Base-by-base conservation (phyloP, 2,797 vertebrate species). In the Sebastolobus alascanus region DNA sequence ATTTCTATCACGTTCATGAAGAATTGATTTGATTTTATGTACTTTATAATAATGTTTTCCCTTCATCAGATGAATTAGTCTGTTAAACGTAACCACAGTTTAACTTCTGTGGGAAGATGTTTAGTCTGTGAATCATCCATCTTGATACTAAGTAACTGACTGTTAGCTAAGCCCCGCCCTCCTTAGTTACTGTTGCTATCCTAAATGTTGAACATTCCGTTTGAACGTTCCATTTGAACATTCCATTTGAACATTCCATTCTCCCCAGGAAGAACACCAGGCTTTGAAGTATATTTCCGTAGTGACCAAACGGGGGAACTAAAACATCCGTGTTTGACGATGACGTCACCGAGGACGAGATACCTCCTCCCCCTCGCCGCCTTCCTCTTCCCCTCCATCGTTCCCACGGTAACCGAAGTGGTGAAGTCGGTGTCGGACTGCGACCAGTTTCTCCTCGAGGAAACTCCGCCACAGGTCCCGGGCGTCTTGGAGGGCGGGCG, bases 351-450 rank as follows among this genome's bases (percentile, higher is more conserved):
- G 3, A 67, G 31, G 40, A 52, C 16, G 61, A 2, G 13, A 33
- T 33, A 8, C n/a, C 20, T 77, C 67, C n/a, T 60, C 40, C 2
- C 10, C 55, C 10, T 73, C n/a, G 2, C 69, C 14, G 11, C 52
- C 46, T 54, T 81, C 75, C 78, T 60, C 58, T 60, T 85, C 66
- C 63, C 68, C 59, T 67, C 46, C 68, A 8, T 33, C 8, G 3
- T 10, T 60, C 60, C 68, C 52, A 68, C 27, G 4, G 35, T 1
- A 16, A 29, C 80, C 43, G 55, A 82, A 7, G 40, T 83, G 59
- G 76, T 82, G 67, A 4, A 0, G 0, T 77, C 68, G 1, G 2
- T 73, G 9, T 60, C 35, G 0, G 22, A 79, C 6, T 90, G 89
- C n/a, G 0, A 3, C 1, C 4, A 46, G n/a, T 85, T 85, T 31